Evolutionary conservation across 1,140 invertebrate species (phyloP), one percentile per base, ranked within the genome.

Genomic region (Drosophila lowei): DNA sequence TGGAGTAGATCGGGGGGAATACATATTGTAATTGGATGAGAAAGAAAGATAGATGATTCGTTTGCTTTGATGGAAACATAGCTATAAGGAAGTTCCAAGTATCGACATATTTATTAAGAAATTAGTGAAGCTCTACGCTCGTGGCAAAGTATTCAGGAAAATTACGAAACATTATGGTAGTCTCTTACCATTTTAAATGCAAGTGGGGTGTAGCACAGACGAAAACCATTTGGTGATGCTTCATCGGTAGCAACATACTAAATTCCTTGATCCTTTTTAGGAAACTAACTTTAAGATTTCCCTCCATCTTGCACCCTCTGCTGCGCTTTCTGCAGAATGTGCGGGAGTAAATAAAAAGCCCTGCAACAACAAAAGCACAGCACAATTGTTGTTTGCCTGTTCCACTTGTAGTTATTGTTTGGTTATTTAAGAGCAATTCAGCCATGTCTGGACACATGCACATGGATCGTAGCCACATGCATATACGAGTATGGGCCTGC

Each of bases 381-480:
- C 23, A 5, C 23, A 75, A 67, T 59, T 43, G 42, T 49, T 43
- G 56, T 43, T 30, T 52, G 44, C 43, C 44, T 75, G 38, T 58
- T 75, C 70, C 71, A 65, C 59, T 68, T 59, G 66, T 54, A 78
- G 83, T 81, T 86, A 86, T 86, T 86, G 81, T 86, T 88, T 86
- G 81, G 83, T 88, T 86, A 88, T 86, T 86, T 86, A 86, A 88
- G 77, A 78, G 81, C 81, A 76, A 78, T 88, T 81, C 81, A 86
- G 71, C 83, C 73, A 68, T 75, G 83, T 86, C 88, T 88, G 88
- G 83, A 81, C 81, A 38, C 8, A 38, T 38, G 34, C 34, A 11
- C 34, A 88, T 86, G 85, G 75, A 77, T 77, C 30, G 30, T 9
- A 30, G 7, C 8, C 74, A 78, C 72, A 78, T 67, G 3, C 9